These are phyloP conservation scores for Cephus nigrinus DNA, from an alignment of 2,888 invertebrate genomes.

Conservation along the genomic window DNA sequence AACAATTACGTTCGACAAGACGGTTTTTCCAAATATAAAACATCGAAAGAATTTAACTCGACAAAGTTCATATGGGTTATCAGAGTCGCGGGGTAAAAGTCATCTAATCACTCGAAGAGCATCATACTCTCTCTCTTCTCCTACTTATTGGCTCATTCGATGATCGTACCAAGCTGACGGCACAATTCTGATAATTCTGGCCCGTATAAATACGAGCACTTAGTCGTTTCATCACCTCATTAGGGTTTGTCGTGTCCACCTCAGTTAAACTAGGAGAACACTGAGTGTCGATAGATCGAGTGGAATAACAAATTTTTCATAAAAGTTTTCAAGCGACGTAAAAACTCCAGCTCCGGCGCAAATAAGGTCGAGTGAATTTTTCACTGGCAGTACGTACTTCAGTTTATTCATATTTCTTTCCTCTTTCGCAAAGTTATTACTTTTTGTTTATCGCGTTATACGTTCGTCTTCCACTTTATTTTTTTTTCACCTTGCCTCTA, in stretches of 20 bases:
- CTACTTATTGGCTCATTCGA: slow-evolving; percentile 44
- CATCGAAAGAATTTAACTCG: slow-evolving; percentile 26
- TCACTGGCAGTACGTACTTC: neutral
- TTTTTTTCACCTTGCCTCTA: neutral
- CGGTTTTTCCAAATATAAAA: slow-evolving; percentile 26
- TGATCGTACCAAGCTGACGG: slow-evolving; percentile 26
- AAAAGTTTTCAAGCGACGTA: neutral
- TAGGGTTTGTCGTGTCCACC: slow-evolving; percentile 3
- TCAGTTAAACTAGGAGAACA: neutral
- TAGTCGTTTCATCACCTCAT: slow-evolving; percentile 42
- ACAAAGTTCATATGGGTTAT: slow-evolving; percentile 51
- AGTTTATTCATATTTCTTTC: neutral
- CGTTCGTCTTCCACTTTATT: neutral
- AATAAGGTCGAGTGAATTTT: neutral
- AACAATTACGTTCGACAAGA: neutral
- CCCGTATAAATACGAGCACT: slow-evolving; percentile 54
- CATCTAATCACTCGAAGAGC: slow-evolving; percentile 39
- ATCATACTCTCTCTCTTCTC: slow-evolving; percentile 26
- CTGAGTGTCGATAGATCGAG: neutral
- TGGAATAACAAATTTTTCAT: neutral
- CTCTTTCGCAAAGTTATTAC: neutral
- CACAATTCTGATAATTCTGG: slow-evolving; percentile 36
- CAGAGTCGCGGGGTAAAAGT: slow-evolving; percentile 50
- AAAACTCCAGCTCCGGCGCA: neutral
- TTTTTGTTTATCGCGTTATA: neutral